phyloP scores from a whole-genome alignment of 2,113 vertebrate species.

The Monopterus albus region DNA sequence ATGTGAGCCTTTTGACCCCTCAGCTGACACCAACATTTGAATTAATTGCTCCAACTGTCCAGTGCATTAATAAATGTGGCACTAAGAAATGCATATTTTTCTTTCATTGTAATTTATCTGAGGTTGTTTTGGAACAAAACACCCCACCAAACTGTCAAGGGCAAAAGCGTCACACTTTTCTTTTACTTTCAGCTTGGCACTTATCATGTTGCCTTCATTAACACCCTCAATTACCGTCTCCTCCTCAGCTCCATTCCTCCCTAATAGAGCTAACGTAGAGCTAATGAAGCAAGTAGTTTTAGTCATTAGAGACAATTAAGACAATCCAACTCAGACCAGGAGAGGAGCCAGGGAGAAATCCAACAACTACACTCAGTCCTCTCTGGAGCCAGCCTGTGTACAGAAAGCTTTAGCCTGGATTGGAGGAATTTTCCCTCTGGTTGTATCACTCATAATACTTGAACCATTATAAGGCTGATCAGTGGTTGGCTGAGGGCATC shows the following conservation, averaged over 20 bases:
- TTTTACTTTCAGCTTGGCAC: slow-evolving; percentile 25
- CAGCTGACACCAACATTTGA: background rate
- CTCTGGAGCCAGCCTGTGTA: slow-evolving; percentile 27
- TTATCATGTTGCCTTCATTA: slow-evolving; percentile 69
- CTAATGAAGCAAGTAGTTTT: slow-evolving; percentile 83
- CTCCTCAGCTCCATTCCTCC: slow-evolving; percentile 58
- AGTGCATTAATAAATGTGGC: background rate
- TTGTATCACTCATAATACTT: slow-evolving; percentile 67
- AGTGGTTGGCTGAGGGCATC: slow-evolving; percentile 68
- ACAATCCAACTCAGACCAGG: slow-evolving; percentile 66
- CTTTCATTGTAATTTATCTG: background rate
- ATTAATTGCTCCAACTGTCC: background rate
- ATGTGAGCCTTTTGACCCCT: too few relatives aligned
- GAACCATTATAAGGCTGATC: slow-evolving; percentile 67
- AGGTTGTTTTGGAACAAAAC: slow-evolving; percentile 13
- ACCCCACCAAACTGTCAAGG: background rate
- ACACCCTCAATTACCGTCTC: slow-evolving; percentile 66
- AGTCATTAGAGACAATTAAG: slow-evolving; percentile 81
- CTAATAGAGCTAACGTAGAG: slow-evolving; percentile 76
- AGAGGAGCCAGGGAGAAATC: slow-evolving; percentile 29
- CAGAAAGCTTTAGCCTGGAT: slow-evolving; percentile 57
- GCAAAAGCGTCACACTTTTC: background rate
- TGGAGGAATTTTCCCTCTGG: slow-evolving; percentile 67
- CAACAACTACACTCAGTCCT: slow-evolving; percentile 23
- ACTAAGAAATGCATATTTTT: background rate